A percentile compares a stretch with the other conserved stretches of the same genome.
These are phyloP conservation scores for Artibeus jamaicensis DNA, from an alignment of 2,797 vertebrate genomes.

Conservation along the genomic window DNA sequence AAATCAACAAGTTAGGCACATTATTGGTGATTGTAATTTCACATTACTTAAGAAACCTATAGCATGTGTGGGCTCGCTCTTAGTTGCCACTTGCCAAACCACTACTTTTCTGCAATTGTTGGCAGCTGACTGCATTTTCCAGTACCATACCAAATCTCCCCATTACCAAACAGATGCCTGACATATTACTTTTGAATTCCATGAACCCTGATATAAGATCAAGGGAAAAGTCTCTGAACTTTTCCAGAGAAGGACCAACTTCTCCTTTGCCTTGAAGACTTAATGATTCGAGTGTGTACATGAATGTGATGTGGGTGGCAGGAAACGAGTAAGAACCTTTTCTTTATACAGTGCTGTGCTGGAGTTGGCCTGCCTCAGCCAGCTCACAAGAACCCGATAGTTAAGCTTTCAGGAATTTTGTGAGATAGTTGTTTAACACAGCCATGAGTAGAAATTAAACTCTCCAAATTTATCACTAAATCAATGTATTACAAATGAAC, in stretches of 20 bases:
- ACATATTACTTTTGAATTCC: not conserved
- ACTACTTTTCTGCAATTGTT: not conserved
- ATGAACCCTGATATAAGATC: not conserved
- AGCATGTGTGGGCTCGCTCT: not conserved
- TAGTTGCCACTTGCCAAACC: not conserved
- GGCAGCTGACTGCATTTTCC: not conserved
- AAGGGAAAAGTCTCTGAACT: not conserved
- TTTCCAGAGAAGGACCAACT: not conserved
- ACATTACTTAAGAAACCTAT: not conserved
- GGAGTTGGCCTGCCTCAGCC: not conserved
- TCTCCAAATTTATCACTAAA: constrained; percentile 38
- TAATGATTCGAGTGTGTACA: not conserved
- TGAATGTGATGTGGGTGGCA: not conserved
- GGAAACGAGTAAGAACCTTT: not conserved
- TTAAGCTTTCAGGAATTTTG: constrained; percentile 30
- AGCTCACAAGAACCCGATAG: not conserved
- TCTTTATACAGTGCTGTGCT: not conserved
- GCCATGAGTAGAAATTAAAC: constrained; percentile 56
- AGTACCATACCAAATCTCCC: not conserved
- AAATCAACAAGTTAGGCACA: constrained; percentile 25
- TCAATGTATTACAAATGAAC: constrained; percentile 36
- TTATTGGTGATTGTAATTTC: not conserved
- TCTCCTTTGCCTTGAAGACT: not conserved
- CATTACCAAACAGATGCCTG: not conserved
- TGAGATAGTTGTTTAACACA: constrained; percentile 26